A percentile compares a stretch with the other conserved stretches of the same genome.
These are phyloP conservation scores for Oncorhynchus nerka DNA, from an alignment of 2,113 vertebrate genomes.

Conservation along the genomic window DNA sequence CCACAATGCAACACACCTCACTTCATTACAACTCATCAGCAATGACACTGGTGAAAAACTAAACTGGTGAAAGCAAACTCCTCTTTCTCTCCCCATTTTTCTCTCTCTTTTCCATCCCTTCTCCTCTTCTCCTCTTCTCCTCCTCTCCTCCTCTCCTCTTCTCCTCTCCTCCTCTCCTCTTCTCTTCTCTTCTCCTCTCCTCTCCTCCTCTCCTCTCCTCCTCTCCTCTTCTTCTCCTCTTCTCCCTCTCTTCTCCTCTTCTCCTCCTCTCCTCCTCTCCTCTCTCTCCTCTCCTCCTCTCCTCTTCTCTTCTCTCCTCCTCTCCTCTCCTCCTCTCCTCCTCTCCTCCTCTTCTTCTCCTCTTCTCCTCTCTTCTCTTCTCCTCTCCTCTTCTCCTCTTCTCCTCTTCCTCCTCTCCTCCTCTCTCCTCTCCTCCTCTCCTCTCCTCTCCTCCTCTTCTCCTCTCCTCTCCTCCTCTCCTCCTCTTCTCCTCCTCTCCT, in stretches of 20 bases:
- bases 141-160: neutral
- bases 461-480: too few relatives aligned
- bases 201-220: too few relatives aligned
- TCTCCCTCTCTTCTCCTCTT: too few relatives aligned
- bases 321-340: neutral
- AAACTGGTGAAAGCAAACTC: neutral
- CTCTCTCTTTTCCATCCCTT: neutral
- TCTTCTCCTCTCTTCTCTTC: neutral
- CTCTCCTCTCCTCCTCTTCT: too few relatives aligned
- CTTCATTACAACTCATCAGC: neutral
- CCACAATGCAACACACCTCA: constrained; percentile 1
- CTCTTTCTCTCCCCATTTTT: neutral
- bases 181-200: neutral
- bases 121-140: neutral
- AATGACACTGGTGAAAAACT: neutral
- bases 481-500: neutral
- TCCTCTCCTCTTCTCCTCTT: neutral
- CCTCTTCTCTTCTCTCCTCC: too few relatives aligned
- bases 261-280: too few relatives aligned
- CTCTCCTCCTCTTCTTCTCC: neutral
- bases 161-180: neutral
- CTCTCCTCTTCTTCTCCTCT: too few relatives aligned
- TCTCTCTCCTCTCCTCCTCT: too few relatives aligned
- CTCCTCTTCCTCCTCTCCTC: neutral
- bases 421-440: too few relatives aligned